Evolutionary conservation across 1,140 invertebrate species (phyloP), one percentile per base, ranked within the genome.

Genomic region (Gonatopus flavifemur): DNA sequence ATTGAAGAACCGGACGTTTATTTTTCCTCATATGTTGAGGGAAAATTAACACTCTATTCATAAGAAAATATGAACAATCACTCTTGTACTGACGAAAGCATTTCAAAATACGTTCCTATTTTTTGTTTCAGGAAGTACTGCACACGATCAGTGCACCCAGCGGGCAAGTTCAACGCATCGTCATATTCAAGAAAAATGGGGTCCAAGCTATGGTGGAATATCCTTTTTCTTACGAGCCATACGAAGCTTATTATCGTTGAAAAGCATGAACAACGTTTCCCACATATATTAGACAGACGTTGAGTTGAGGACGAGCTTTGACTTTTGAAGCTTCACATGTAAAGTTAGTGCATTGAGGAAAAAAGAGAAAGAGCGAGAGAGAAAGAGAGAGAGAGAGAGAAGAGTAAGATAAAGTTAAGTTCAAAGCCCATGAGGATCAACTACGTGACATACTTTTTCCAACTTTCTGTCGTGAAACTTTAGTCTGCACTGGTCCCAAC

Each of bases 141-240:
- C 92, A 98, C 82, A 96, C 95, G 61, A 98, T 99, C 74, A 95
- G 92, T 76, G 84, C 88, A 60, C 88, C 93, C 44, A 92, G 93
- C 81, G 96, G 96, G 21, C 89, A 94, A 74, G 96, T 99, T n/a
- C 85, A 93, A 57, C 86, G 96, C 62, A 98, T 99, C 79, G 96
- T 98, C 40, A 96, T 99, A 64, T 98, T 98, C 81, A 96, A 96
- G 84, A 98, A 98, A 81, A 96, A 97, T 78, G 94, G 94, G 45
- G 91, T 98, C 5, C 96, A 98, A 78, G 95, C 95, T 42, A 96
- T 99, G 92, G 94, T 99, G 66, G 96, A 99, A 93, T 97, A 93
- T 93, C 91, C 91, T 93, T 92, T 90, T 77, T 70, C 77, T 80
- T 68, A 48, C 49, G n/a, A n/a, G n/a, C n/a, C n/a, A n/a, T n/a